These are phyloP conservation scores for Gopherus evgoodei DNA, from an alignment of 2,113 vertebrate species.

Conservation along the genomic window DNA sequence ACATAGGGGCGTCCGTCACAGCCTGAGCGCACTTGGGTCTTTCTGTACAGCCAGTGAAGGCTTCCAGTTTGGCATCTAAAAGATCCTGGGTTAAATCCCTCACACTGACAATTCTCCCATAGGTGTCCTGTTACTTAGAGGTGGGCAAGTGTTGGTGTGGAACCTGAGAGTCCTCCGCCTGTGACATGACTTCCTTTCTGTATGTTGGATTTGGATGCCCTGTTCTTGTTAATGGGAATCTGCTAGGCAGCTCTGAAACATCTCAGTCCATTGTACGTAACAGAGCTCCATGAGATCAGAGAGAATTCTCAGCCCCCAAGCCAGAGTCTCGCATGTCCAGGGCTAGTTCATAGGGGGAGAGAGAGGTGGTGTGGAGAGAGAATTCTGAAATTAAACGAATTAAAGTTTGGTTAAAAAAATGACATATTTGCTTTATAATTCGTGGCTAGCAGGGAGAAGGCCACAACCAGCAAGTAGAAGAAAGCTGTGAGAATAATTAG, in stretches of 20 bases:
- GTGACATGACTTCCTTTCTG: not conserved
- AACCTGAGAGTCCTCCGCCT: not conserved
- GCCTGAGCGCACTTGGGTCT: not conserved
- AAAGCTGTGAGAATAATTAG: too few species aligned
- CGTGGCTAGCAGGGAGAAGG: too few species aligned
- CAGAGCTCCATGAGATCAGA: not conserved
- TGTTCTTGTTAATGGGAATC: too few species aligned
- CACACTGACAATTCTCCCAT: not conserved
- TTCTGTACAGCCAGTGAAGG: not conserved
- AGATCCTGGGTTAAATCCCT: not conserved
- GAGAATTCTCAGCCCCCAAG: not conserved
- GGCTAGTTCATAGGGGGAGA: not conserved
- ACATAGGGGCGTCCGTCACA: not conserved
- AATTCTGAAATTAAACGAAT: too few species aligned
- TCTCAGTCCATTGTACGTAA: not conserved
- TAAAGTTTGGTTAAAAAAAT: too few species aligned
- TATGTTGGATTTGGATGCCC: too few species aligned
- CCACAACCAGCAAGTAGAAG: too few species aligned
- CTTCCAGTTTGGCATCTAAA: not conserved
- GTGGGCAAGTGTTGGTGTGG: not conserved
- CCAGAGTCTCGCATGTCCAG: not conserved
- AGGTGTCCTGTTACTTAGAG: not conserved
- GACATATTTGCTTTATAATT: too few species aligned
- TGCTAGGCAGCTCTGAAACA: not conserved
- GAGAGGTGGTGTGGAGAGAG: too few species aligned